Percentiles rank a stretch among this genome's conserved stretches.
phyloP scores from a whole-genome alignment of 2,888 invertebrate genomes.

The Oxycera nigricornis region DNA sequence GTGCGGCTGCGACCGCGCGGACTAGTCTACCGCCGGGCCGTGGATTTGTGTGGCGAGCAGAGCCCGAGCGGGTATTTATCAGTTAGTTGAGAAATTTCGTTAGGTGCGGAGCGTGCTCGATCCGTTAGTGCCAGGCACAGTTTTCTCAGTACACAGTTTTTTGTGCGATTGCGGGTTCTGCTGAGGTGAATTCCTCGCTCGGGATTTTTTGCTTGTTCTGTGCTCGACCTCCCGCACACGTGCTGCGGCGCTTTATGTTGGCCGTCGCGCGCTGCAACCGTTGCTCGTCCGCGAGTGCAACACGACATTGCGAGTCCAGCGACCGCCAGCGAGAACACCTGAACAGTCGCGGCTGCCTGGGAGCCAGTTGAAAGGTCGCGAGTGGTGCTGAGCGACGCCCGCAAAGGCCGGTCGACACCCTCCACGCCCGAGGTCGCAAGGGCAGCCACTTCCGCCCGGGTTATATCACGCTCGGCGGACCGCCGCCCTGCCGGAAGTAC shows the following conservation, averaged over 20 bases:
- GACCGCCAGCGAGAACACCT: background rate
- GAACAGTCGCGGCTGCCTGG: background rate
- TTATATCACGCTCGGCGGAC: background rate
- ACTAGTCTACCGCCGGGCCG: background rate
- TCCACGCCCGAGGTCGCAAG: background rate
- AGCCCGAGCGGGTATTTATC: conserved; percentile 47
- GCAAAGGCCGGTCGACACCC: background rate
- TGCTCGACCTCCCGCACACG: conserved; percentile 16
- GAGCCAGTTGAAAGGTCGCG: background rate
- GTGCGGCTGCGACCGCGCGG: background rate
- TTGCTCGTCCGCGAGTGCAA: background rate
- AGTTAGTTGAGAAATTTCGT: conserved; percentile 49
- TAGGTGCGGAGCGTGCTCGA: conserved; percentile 46
- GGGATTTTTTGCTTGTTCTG: conserved; percentile 27
- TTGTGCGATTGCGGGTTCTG: conserved; percentile 2
- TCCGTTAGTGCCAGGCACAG: conserved; percentile 17
- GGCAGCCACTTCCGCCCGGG: background rate
- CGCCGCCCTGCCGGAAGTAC: background rate
- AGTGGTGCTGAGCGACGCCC: background rate
- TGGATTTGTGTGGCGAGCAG: conserved; percentile 46
- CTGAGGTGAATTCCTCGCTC: conserved; percentile 23
- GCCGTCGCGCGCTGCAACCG: conserved; percentile 1
- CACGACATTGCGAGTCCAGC: background rate
- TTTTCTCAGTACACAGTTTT: conserved; percentile 26
- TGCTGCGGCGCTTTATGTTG: conserved; percentile 15